Conservation (phyloP, 2,888 invertebrate species). For the Peribatodes rhomboidaria region DNA sequence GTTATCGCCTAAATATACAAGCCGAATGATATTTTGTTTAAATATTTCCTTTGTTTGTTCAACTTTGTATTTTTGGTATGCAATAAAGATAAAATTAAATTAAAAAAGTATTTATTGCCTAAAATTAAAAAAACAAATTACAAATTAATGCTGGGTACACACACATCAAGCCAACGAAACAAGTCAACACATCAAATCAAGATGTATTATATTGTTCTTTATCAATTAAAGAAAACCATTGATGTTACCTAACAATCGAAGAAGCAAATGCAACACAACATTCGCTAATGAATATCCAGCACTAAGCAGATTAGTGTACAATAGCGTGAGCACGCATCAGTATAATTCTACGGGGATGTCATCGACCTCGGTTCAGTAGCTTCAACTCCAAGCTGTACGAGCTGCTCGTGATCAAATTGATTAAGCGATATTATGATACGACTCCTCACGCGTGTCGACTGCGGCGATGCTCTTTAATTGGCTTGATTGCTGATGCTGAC, state of each 20-base stretch:
- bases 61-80: too few relatives aligned
- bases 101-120: too few relatives aligned
- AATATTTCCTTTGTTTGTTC: too few relatives aligned
- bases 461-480: slow-evolving; percentile 78
- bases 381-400: slow-evolving; percentile 31
- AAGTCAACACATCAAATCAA: too few relatives aligned
- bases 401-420: slow-evolving; percentile 70
- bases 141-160: too few relatives aligned
- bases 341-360: slow-evolving; percentile 50
- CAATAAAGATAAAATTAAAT: too few relatives aligned
- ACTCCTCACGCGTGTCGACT: slow-evolving; percentile 66
- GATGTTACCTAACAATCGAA: not conserved
- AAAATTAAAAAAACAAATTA: too few relatives aligned
- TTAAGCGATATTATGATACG: slow-evolving; percentile 77
- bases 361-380: slow-evolving; percentile 70
- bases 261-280: slow-evolving; percentile 1
- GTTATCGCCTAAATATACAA: too few relatives aligned
- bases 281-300: slow-evolving; percentile 17
- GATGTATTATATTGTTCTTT: too few relatives aligned
- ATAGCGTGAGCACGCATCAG: slow-evolving; percentile 32
- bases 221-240: not conserved
- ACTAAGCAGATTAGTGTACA: slow-evolving; percentile 26
- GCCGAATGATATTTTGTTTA: too few relatives aligned
- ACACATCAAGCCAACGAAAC: too few relatives aligned
- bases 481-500: slow-evolving; percentile 69